Evolutionary conservation across 2,888 invertebrate species (phyloP), one percentile per base, ranked within the genome.

Genomic region (Temnothorax ravouxi): DNA sequence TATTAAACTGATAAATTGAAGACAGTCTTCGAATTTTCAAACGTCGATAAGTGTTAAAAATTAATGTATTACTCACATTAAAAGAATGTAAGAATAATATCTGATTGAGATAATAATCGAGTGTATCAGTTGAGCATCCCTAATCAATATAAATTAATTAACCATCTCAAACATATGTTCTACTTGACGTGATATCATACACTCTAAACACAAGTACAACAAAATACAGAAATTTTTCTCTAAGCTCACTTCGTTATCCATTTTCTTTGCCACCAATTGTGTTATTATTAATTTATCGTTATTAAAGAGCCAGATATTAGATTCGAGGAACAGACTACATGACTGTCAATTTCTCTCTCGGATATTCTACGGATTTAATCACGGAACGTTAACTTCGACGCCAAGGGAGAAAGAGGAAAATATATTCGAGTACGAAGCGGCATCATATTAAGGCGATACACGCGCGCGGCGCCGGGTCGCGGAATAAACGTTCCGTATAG

Each of bases 401-500:
- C 54, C 52, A 47, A 29, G 15, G 3, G 44, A 44, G 50, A 66
- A 54, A 47, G 59, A 50, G 71, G 75, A 54, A 82, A 84, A 79
- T 61, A 79, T 61, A 66, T 50, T 34, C 38, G 47, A 67, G 47
- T 72, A 83, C 80, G 71, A 85, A 71, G 54, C 76, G 29, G 74
- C 15, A 47, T 67, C 66, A 47, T 29, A 67, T 67, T 5, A 25
- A 67, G 66, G 5, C 84, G 71, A 83, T 86, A 83, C 67, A 79
- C 86, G 56, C 44, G 52, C 61, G 29, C 62, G 29, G 61, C 69
- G 18, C 47, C 84, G n/a, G n/a, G n/a, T 77, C 71, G 76, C 15
- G 61, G 56, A 34, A 80, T 85, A 87, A 87, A 86, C 83, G 74
- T 76, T 29, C 59, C 69, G 25, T 41, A 85, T 41, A 85, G 80